Evolutionary conservation across 2,888 invertebrate species (phyloP).

Genomic region (Eulithis testata): DNA sequence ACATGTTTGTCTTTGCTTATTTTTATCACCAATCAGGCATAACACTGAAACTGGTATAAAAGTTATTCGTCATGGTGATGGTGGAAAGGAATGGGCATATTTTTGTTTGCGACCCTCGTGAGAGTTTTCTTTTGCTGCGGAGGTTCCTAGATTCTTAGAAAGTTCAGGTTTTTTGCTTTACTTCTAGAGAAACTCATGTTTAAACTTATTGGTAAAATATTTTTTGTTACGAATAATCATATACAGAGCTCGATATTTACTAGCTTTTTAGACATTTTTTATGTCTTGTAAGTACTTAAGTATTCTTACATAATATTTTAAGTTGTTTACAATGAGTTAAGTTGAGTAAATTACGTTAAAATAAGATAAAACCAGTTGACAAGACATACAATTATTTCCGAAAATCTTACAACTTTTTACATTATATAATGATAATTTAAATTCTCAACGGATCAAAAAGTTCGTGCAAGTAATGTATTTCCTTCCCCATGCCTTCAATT

Average conservation of each 20-base stretch:
- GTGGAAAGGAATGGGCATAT: slow-evolving; percentile 36
- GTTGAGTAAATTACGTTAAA: too few relatives aligned
- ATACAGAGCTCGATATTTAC: too few relatives aligned
- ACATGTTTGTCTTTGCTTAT: slow-evolving; percentile 53
- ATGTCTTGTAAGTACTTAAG: too few relatives aligned
- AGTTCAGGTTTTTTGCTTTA: too few relatives aligned
- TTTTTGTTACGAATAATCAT: too few relatives aligned
- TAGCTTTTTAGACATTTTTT: too few relatives aligned
- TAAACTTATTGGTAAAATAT: too few relatives aligned
- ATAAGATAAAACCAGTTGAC: too few relatives aligned
- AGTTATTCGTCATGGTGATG: slow-evolving; percentile 35
- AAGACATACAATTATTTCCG: too few relatives aligned
- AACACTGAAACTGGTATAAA: slow-evolving; percentile 44
- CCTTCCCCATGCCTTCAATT: slow-evolving; percentile 17
- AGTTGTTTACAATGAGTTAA: too few relatives aligned
- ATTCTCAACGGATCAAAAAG: neutral
- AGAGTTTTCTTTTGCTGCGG: slow-evolving; percentile 9
- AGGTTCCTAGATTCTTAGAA: neutral
- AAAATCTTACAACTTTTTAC: neutral
- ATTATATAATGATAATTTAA: neutral
- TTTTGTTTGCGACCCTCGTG: slow-evolving; percentile 35
- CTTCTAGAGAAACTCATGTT: too few relatives aligned
- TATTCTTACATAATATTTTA: too few relatives aligned
- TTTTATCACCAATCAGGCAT: slow-evolving; percentile 48
- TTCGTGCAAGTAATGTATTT: neutral